Evolutionary conservation across 1,140 invertebrate genomes (phyloP).

Genomic region (Harpegnathos saltator): DNA sequence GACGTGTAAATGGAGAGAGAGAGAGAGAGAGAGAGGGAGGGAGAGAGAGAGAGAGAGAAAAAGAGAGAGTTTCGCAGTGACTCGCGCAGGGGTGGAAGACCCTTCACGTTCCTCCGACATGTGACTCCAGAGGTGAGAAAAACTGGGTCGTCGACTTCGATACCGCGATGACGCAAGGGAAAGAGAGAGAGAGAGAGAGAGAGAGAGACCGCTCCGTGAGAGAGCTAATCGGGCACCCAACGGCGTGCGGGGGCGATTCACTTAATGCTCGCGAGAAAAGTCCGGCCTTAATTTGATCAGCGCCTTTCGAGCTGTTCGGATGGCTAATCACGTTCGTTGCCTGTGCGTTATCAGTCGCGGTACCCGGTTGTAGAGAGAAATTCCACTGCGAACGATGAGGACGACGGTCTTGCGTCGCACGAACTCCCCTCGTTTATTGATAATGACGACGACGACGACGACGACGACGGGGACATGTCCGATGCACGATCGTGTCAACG

Average conservation of each 20-base stretch:
- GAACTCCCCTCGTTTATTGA: slow-evolving; percentile 32
- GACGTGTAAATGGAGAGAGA: background rate
- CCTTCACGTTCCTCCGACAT: slow-evolving; percentile 4
- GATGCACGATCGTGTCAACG: slow-evolving; percentile 44
- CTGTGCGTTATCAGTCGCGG: slow-evolving; percentile 1
- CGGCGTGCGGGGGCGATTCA: slow-evolving; percentile 59
- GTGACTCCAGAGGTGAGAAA: slow-evolving; percentile 23
- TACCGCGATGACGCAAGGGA: slow-evolving; percentile 52
- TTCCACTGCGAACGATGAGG: slow-evolving; percentile 6
- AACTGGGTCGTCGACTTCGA: slow-evolving; percentile 57
- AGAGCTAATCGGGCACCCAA: slow-evolving; percentile 64
- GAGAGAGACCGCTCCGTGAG: background rate
- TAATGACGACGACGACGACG: background rate
- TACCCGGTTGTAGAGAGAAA: background rate
- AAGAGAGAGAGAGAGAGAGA: slow-evolving; percentile 32
- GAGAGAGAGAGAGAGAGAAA: background rate
- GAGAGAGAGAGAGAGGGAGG: background rate
- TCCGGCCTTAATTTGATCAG: slow-evolving; percentile 71
- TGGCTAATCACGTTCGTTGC: slow-evolving; percentile 54
- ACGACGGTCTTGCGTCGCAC: background rate
- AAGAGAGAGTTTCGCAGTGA: background rate
- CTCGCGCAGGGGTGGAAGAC: slow-evolving; percentile 30
- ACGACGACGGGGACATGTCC: background rate
- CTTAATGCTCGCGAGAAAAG: slow-evolving; percentile 70
- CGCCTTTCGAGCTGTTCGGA: slow-evolving; percentile 51